phyloP scores from a whole-genome alignment of 1,140 invertebrate genomes.

The Venustaconcha ellipsiformis region DNA sequence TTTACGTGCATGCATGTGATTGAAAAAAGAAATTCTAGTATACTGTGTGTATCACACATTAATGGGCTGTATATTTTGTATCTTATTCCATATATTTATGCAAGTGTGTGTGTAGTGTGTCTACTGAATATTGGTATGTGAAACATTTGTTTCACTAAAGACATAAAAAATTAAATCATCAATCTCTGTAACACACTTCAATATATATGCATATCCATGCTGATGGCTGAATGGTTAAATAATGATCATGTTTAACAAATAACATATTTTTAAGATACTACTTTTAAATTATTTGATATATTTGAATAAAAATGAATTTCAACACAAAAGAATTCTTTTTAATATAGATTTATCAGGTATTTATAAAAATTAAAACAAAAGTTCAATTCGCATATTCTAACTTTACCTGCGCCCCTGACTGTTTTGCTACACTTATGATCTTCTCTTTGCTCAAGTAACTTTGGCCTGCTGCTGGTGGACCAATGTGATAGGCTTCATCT shows the following conservation, averaged over 20 bases:
- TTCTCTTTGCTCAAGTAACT: constrained; percentile 92
- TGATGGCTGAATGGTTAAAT: too few species aligned
- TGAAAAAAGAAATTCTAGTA: too few species aligned
- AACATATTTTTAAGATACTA: neutral
- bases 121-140: too few species aligned
- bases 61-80: too few species aligned
- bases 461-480: constrained; percentile 84
- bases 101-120: too few species aligned
- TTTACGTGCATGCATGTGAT: too few species aligned
- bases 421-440: constrained; percentile 87
- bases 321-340: neutral
- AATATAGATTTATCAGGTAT: neutral
- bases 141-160: too few species aligned
- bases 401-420: constrained; percentile 80
- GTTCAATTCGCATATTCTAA: neutral
- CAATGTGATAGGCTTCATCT: constrained; percentile 93
- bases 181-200: too few species aligned
- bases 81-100: too few species aligned
- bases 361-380: neutral
- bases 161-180: too few species aligned
- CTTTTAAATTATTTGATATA: neutral
- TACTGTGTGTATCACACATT: too few species aligned
- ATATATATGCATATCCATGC: too few species aligned
- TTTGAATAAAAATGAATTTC: neutral
- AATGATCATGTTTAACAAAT: neutral